Evolutionary conservation across 1,140 invertebrate genomes (phyloP), one percentile per base, ranked within the genome.

Genomic region (Luehdorfia chinensis): DNA sequence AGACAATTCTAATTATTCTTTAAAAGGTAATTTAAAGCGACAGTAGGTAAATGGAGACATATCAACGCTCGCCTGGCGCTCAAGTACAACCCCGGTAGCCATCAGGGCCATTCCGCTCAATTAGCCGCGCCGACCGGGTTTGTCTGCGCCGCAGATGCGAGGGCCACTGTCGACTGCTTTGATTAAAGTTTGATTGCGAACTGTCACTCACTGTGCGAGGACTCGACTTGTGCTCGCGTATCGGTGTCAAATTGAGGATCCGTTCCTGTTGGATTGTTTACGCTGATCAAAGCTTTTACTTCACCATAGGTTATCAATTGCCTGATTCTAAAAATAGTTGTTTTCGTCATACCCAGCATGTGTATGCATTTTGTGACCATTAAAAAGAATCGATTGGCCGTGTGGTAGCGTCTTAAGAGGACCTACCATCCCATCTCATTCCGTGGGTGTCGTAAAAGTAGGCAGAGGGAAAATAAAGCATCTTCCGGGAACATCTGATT

Each of bases 101-200:
- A n/a, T n/a, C 58, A 66, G 48, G 39, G 45, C 58, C 62, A 68
- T 76, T 75, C 73, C 69, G 69, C 66, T 67, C 75, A 79, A 79
- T 79, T 76, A 75, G 66, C 53, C 7, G 27, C 53, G 44, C 55
- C 58, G 54, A n/a, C n/a, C n/a, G n/a, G n/a, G n/a, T n/a, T n/a
- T n/a, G n/a, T n/a, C n/a, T n/a, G n/a, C n/a, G 58, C 52, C 52
- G 57, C 56, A 54, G 57, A 50, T 62, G 59, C 58, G 62, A 34
- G n/a, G n/a, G n/a, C 49, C 48, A 55, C 36, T 49, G 65, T 58
- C 71, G 65, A 62, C 54, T 55, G 75, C 67, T 73, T 75, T 75
- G 73, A 76, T 79, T 79, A 73, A 73, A 74, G 58, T 75, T 66
- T 49, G 57, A 59, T 59, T 51, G 51, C 47, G 47, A 31, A 28